These are phyloP conservation scores for Nothura maculosa DNA, from an alignment of 2,797 vertebrate species.

Conservation along the genomic window DNA sequence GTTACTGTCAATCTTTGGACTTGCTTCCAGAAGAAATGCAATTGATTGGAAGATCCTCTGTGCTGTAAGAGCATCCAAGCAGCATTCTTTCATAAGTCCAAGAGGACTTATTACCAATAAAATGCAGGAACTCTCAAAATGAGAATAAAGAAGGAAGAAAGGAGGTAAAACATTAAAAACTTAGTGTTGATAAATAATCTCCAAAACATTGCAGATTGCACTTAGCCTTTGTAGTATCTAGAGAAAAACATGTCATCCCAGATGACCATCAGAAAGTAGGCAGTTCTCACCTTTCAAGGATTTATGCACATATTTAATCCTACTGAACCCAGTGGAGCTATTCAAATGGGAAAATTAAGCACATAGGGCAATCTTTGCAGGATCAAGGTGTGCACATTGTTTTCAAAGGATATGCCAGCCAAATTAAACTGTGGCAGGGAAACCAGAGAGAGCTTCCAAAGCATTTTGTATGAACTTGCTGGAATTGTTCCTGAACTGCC, in stretches of 20 bases:
- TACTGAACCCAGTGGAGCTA: background rate
- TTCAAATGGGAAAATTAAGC: background rate
- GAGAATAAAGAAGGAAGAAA: background rate
- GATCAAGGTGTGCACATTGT: background rate
- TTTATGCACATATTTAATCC: background rate
- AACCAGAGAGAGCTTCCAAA: slow-evolving; percentile 1
- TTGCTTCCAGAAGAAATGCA: background rate
- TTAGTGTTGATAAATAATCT: slow-evolving; percentile 14
- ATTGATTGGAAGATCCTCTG: background rate
- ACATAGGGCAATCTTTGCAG: background rate
- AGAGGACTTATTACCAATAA: background rate
- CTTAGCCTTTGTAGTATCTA: background rate
- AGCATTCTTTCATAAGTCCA: background rate
- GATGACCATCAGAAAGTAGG: background rate
- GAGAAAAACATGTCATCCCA: background rate
- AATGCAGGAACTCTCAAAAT: background rate
- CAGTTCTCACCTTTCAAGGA: background rate
- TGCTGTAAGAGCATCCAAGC: background rate
- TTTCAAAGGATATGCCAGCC: rapidly evolving
- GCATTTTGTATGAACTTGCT: background rate
- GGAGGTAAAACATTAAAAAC: background rate
- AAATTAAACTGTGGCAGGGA: background rate
- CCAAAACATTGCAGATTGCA: background rate
- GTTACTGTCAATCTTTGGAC: background rate
- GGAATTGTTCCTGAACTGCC: background rate